phyloP scores from a whole-genome alignment of 1,140 invertebrate species.

The Drosophila eugracilis region DNA sequence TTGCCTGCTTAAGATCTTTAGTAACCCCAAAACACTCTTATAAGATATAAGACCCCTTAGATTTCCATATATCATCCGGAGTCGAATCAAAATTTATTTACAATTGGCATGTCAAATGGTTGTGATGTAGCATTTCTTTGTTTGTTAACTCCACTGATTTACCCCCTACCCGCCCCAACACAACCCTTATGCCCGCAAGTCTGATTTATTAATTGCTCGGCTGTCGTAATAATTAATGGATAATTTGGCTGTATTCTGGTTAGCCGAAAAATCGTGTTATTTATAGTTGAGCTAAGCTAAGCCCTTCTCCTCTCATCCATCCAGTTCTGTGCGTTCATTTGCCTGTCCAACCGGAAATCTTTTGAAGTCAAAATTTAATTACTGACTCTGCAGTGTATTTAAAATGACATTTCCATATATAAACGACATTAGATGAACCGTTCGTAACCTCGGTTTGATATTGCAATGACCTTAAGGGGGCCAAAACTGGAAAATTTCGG shows the following conservation, averaged over 20 bases:
- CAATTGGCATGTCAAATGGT: conserved; percentile 53
- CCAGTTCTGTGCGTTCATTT: conserved; percentile 28
- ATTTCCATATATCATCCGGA: conserved; percentile 14
- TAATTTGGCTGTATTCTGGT: conserved; percentile 49
- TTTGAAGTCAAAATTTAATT: conserved; percentile 41
- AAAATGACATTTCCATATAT: conserved; percentile 36
- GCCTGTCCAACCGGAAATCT: conserved; percentile 50
- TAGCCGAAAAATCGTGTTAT: conserved; percentile 45
- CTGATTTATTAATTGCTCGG: conserved; percentile 49
- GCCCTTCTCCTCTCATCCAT: too few relatives aligned
- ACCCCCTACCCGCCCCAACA: too few relatives aligned
- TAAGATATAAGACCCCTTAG: conserved; percentile 9
- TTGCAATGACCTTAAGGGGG: conserved; percentile 7
- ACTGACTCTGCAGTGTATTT: conserved; percentile 20
- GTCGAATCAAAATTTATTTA: conserved; percentile 45
- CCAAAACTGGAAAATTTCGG: background rate
- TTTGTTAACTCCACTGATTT: conserved; percentile 19
- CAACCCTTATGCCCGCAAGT: background rate
- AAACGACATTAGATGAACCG: conserved; percentile 19
- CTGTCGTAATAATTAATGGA: conserved; percentile 53
- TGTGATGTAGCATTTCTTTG: conserved; percentile 53
- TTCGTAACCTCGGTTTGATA: background rate
- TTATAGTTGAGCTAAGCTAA: conserved; percentile 35
- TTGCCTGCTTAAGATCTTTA: conserved; percentile 33
- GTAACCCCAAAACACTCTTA: conserved; percentile 2